Evolutionary conservation across 1,140 invertebrate genomes (phyloP).

Genomic region (Capitella teleta): DNA sequence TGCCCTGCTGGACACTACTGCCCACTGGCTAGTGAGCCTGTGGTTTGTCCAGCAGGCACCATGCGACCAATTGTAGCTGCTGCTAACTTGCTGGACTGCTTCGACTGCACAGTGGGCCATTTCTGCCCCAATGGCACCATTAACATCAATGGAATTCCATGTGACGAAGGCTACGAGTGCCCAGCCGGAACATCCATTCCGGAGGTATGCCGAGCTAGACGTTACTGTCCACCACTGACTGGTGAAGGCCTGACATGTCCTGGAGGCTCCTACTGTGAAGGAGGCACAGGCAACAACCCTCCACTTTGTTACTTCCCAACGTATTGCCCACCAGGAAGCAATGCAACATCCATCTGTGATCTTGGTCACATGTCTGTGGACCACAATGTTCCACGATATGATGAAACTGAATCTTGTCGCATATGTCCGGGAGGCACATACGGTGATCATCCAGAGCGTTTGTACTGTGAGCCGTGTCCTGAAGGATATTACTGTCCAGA

Average conservation of each 20-base stretch:
- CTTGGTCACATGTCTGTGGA: conserved; percentile 25
- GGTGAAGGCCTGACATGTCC: conserved; percentile 26
- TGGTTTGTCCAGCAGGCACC: conserved; percentile 29
- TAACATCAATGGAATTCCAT: conserved; percentile 34
- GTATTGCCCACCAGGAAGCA: conserved; percentile 33
- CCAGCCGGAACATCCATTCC: conserved; percentile 23
- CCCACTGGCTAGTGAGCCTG: conserved; percentile 22
- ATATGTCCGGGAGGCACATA: conserved; percentile 34
- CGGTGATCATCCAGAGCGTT: conserved; percentile 25
- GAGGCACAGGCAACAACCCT: conserved; percentile 19
- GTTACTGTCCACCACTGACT: conserved; percentile 23
- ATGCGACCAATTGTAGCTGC: conserved; percentile 28
- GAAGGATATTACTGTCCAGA: conserved; percentile 28
- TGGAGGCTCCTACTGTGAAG: conserved; percentile 32
- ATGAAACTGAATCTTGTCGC: conserved; percentile 18
- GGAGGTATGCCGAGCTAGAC: conserved; percentile 23
- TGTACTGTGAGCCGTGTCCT: conserved; percentile 25
- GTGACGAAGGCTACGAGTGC: conserved; percentile 27
- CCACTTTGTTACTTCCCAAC: conserved; percentile 21
- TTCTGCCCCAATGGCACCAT: conserved; percentile 37
- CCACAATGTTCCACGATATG: conserved; percentile 22
- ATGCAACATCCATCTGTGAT: conserved; percentile 25
- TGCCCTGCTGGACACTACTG: conserved; percentile 34
- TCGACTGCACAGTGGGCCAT: conserved; percentile 27
- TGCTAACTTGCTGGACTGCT: conserved; percentile 20